Evolutionary conservation across 2,888 invertebrate species (phyloP), one percentile per base, ranked within the genome.

Genomic region (Sisyra terminalis): DNA sequence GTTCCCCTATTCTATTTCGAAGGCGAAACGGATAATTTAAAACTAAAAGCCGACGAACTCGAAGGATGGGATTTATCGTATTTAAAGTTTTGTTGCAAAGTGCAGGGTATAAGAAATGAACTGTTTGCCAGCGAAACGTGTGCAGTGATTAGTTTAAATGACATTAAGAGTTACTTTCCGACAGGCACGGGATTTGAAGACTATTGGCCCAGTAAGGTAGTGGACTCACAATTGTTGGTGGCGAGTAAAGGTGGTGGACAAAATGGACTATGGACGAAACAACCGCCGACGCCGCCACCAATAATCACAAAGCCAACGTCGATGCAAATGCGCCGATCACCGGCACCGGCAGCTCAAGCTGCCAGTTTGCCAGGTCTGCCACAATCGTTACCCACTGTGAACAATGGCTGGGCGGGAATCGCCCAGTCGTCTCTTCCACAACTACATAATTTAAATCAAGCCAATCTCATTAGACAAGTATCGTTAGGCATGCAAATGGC

Each of bases 1-100:
- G 92, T 93, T 45, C 93, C 93, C 11, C 64, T 93, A 42, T 89
- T 89, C 61, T 90, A 89, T 58, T 83, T 83, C 55, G 85, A 85
- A 62, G 89, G 89, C 50, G 87, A 87, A 66, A 89, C 87, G n/a
- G 89, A 89, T 60, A 87, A 86, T 65, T 67, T 90, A 29, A 86
- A 86, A 58, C 72, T 81, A 47, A 85, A 88, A 57, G 85, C 89
- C 2, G 84, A 87, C 55, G 80, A 85, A 59, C 64, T 90, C 30
- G 84, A 85, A 56, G 88, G 88, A 46, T 92, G 90, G 92, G 89
- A 90, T 63, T 65, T 90, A 50, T 86, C 89, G 0, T 92, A 92
- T 61, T 67, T 92, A 49, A 90, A 90, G 63, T 89, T 92, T 61
- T 90, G 90, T 64, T 90, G 90, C 64, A 90, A 89, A 65, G 89